phyloP scores from a whole-genome alignment of 2,888 invertebrate genomes.

The Lampropteryx suffumata region DNA sequence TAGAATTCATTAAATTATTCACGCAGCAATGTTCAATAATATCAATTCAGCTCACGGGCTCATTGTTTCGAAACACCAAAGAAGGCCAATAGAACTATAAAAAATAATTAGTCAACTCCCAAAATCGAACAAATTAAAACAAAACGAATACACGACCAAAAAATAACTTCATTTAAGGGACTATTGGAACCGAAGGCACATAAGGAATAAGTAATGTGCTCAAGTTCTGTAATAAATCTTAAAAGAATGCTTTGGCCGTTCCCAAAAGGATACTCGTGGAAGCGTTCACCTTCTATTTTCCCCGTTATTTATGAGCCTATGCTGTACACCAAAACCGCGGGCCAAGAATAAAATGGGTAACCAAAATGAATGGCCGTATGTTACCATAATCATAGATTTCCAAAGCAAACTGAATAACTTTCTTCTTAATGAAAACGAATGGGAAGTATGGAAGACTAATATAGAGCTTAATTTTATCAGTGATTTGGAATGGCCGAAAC shows the following conservation, averaged over 20 bases:
- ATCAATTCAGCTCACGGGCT: conserved; percentile 28
- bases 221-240: conserved; percentile 82
- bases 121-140: conserved; percentile 35
- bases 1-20: conserved; percentile 12
- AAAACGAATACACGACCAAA: conserved; percentile 46
- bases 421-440: conserved; percentile 68
- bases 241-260: conserved; percentile 81
- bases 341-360: conserved; percentile 79
- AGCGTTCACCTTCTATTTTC: conserved; percentile 82
- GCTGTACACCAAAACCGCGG: conserved; percentile 77
- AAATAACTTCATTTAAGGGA: conserved; percentile 58
- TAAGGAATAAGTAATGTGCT: conserved; percentile 81
- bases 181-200: conserved; percentile 70
- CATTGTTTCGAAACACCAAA: conserved; percentile 29
- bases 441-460: conserved; percentile 52
- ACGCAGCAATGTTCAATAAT: conserved; percentile 11
- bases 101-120: conserved; percentile 30
- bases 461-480: conserved; percentile 12
- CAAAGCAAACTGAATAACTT: conserved; percentile 56
- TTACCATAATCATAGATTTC: conserved; percentile 74
- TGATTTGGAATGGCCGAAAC: conserved; percentile 52
- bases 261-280: conserved; percentile 81
- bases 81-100: conserved; percentile 24
- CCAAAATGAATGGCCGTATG: conserved; percentile 75
- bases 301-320: conserved; percentile 80